Conservation (phyloP, 2,888 invertebrate species). For the Amphipoea oculea region DNA sequence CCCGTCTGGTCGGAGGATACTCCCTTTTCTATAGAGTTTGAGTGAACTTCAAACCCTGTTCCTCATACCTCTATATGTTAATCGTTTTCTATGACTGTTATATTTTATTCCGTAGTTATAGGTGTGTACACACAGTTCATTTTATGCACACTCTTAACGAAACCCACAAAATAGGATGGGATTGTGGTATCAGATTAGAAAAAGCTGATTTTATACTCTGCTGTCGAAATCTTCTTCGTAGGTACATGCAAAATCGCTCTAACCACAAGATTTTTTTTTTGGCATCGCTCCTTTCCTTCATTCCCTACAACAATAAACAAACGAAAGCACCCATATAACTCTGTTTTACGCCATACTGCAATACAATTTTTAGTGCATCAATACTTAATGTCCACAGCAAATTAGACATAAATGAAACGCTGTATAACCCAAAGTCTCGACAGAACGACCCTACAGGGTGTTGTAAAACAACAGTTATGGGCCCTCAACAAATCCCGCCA, state of each 20-base stretch:
- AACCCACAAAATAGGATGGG: neutral
- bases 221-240: neutral
- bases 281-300: neutral
- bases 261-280: neutral
- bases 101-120: no score
- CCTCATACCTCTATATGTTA: no score
- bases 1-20: no score
- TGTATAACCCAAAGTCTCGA: slow-evolving; percentile 71
- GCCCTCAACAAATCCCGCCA: slow-evolving; percentile 74
- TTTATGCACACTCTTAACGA: neutral
- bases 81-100: no score
- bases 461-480: slow-evolving; percentile 75
- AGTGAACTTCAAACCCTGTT: no score
- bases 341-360: slow-evolving; percentile 43
- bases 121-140: neutral
- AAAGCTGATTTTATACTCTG: neutral
- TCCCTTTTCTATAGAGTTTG: no score
- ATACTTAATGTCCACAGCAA: slow-evolving; percentile 71
- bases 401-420: slow-evolving; percentile 81
- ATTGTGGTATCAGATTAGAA: neutral
- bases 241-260: neutral
- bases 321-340: slow-evolving; percentile 21
- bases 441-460: slow-evolving; percentile 78
- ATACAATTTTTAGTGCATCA: slow-evolving; percentile 65
- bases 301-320: slow-evolving; percentile 25